Percentiles rank a stretch among this genome's conserved stretches.
These are phyloP conservation scores for Achatina immaculata DNA, from an alignment of 1,140 invertebrate genomes.

Conservation along the genomic window DNA sequence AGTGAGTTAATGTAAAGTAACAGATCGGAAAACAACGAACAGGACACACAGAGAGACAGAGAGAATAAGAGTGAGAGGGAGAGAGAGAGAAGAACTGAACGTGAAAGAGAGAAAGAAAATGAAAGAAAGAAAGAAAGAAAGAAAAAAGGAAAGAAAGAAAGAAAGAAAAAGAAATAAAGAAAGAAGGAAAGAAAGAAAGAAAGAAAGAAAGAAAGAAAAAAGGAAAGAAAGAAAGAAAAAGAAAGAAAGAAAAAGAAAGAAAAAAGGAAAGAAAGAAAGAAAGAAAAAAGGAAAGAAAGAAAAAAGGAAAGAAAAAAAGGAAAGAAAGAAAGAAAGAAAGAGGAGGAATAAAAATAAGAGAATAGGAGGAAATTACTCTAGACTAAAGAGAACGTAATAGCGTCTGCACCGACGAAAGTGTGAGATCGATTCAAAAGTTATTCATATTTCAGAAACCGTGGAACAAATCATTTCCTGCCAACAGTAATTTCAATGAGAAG, in stretches of 20 bases:
- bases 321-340: background rate
- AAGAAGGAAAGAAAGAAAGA: background rate
- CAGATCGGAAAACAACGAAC: background rate
- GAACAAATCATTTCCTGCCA: too few relatives aligned
- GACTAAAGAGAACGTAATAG: too few relatives aligned
- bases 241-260: conserved; percentile 20
- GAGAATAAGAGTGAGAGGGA: background rate
- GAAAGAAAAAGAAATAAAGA: conserved; percentile 18
- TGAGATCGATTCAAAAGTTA: too few relatives aligned
- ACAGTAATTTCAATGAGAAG: too few relatives aligned
- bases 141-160: background rate
- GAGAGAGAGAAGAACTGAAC: background rate
- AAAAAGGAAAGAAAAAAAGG: background rate
- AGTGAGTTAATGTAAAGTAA: background rate
- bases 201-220: background rate
- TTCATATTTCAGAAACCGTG: too few relatives aligned
- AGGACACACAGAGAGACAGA: background rate
- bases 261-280: conserved; percentile 11
- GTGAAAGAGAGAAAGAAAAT: background rate
- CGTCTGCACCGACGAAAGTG: too few relatives aligned
- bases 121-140: background rate
- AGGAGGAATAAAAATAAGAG: too few relatives aligned
- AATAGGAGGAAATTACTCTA: too few relatives aligned
- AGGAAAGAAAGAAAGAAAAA: background rate
- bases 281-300: background rate